Base-by-base conservation (phyloP, 2,888 invertebrate genomes). In the Ochropleura leucogaster region DNA sequence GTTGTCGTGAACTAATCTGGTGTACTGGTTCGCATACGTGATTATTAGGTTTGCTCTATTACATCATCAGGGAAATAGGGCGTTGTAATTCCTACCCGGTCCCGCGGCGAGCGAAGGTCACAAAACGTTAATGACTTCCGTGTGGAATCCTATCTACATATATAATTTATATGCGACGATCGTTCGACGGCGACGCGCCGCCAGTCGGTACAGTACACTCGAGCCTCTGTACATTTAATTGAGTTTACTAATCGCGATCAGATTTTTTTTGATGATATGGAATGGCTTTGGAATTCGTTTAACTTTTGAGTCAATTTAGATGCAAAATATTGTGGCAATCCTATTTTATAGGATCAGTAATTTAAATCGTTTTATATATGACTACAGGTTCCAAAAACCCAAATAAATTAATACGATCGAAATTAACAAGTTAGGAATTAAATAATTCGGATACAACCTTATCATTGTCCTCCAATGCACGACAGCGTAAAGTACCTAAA, bases 41-140 rank as follows among this genome's bases (percentile, higher is more conserved):
- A 88, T 88, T 88, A 91, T 90, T 88, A 88, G 88, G 79, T 86
- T 89, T 86, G 83, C 79, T 84, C 80, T 80, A 90, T 94, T 90
- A 93, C 92, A 90, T 93, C 94, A 94, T 92, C 90, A 90, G 93
- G 93, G 92, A 95, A 94, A 93, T 92, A 94, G 94, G 94, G 90
- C 94, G 91, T 88, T 86, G 90, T 89, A 87, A 88, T 87, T 88
- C 89, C 84, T 88, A 85, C 87, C 87, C 89, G 87, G 91, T 90
- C 92, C 92, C 92, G 91, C 90, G 87, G 88, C 87, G 90, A 86
- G 80, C 89, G 93, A 95, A 95, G 95, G 95, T 92, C 94, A 89
- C 91, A 82, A 82, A 87, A 89, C 89, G 88, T 88, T 92, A 92
- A 94, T 93, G 90, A 93, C 91, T 94, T 94, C 94, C 94, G 94